These are phyloP conservation scores for Caenorhabditis sp. DNA, from an alignment of 2,888 invertebrate genomes.

Conservation along the genomic window DNA sequence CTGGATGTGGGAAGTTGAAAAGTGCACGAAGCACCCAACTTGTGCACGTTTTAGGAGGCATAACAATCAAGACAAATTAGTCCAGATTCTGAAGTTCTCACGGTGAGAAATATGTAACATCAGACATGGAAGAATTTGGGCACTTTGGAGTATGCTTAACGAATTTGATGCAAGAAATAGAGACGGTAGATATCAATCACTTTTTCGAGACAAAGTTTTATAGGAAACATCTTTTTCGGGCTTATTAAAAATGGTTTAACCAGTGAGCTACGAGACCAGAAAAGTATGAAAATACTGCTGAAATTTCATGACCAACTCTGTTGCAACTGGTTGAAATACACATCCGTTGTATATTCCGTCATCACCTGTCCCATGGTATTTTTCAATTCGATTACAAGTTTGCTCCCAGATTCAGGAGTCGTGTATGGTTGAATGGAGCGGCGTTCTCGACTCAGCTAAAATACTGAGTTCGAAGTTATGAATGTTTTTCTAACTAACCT, in stretches of 20 bases:
- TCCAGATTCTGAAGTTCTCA: conserved; percentile 5
- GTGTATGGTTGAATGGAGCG: conserved; percentile 29
- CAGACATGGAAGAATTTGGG: background rate
- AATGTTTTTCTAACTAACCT: background rate
- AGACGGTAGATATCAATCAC: too few relatives aligned
- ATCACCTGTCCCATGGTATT: conserved; percentile 37
- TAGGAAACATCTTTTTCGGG: too few relatives aligned
- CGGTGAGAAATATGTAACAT: conserved; percentile 12
- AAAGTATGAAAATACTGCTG: background rate
- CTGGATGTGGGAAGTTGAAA: background rate
- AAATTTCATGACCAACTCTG: conserved; percentile 20
- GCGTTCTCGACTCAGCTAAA: conserved; percentile 1
- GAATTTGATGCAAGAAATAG: too few relatives aligned
- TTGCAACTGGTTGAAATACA: conserved; percentile 35
- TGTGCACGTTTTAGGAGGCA: background rate
- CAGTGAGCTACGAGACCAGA: background rate
- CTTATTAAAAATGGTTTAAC: too few relatives aligned
- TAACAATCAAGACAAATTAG: conserved; percentile 14
- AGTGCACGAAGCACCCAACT: conserved; percentile 16
- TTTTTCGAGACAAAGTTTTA: too few relatives aligned
- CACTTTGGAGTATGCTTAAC: too few relatives aligned
- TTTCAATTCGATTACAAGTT: background rate
- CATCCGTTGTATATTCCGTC: conserved; percentile 22
- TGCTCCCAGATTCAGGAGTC: conserved; percentile 11
- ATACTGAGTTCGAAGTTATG: background rate